Base-by-base conservation (phyloP, 1,140 invertebrate genomes). In the Trichoplusia ni region DNA sequence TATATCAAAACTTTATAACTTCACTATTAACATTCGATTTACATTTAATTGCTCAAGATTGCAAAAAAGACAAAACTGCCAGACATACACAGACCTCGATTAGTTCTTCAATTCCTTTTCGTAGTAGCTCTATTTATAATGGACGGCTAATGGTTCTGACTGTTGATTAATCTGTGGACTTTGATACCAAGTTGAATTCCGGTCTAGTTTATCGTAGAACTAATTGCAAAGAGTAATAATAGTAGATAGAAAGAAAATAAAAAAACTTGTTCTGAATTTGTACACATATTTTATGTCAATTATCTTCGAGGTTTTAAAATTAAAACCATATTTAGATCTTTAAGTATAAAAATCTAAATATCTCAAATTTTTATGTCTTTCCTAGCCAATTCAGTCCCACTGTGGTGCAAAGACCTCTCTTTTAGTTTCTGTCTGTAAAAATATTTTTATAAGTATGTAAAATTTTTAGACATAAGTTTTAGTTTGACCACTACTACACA, bases 141-240 rank as follows among this genome's bases (percentile, higher is more conserved):
- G 18, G 47, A 31, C 4, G 6, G 29, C 46, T 49, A 44, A 46
- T 46, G 47, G 33, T 29, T 51, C 47, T 35, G 29, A 51, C 31
- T 11, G 3, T 51, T 51, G 47, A 51, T 51, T 51, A 51, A 51
- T 51, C 47, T 51, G 18, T 18, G 47, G 47, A 51, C 47, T 51
- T 51, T 19, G 47, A 35, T 35, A 51, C 18, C 14, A 13, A 16
- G 29, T 35, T 21, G 47, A 21, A 51, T 51, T 51, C 47, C 16
- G 9, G 25, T 27, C 47, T 46, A 27, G 21, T 56, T 56, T 40
- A 46, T 31, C 35, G 21, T 31, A 33, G 21, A 13, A 46, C 47
- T 63, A 53, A 63, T 63, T 51, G 37, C 60, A 53, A 11, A 53
- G 29, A 51, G 35, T 14, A 63, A 65, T 54, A 65, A 65, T 65